These are phyloP conservation scores for Chironomus riparius DNA, from an alignment of 2,888 invertebrate species.

Conservation along the genomic window DNA sequence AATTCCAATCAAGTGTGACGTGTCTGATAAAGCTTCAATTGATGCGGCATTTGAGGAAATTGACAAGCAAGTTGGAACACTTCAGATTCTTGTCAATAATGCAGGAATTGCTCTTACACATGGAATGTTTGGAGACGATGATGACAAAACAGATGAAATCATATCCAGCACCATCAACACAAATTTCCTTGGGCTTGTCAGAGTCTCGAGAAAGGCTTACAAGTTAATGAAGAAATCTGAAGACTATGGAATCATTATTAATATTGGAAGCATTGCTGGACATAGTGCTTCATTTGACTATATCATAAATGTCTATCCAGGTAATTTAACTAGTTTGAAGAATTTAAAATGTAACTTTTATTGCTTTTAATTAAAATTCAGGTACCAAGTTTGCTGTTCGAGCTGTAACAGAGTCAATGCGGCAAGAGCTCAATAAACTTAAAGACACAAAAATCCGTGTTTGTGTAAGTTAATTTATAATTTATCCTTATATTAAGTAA, in stretches of 20 bases:
- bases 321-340: too few relatives aligned
- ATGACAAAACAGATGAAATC: conserved; percentile 23
- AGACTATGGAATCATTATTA: conserved; percentile 42
- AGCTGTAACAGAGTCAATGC: conserved; percentile 31
- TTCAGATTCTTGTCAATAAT: conserved; percentile 50
- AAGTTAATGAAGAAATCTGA: conserved; percentile 44
- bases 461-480: conserved; percentile 39
- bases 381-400: too few relatives aligned
- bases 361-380: too few relatives aligned
- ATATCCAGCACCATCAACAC: conserved; percentile 37
- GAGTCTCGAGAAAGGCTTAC: conserved; percentile 44
- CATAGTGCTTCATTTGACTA: conserved; percentile 30
- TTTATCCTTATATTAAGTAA: too few relatives aligned
- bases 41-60: conserved; percentile 46
- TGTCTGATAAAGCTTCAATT: conserved; percentile 47
- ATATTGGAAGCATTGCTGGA: conserved; percentile 41
- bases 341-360: too few relatives aligned
- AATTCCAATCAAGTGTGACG: conserved; percentile 42
- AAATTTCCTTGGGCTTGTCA: conserved; percentile 43
- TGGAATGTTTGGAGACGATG: conserved; percentile 14
- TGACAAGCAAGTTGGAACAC: conserved; percentile 43
- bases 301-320: conserved; percentile 7
- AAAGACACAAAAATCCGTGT: conserved; percentile 36
- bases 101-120: conserved; percentile 40
- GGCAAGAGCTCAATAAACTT: conserved; percentile 36